Percentiles rank a stretch among this genome's conserved stretches.
These are phyloP conservation scores for Halictus rubicundus DNA, from an alignment of 1,140 invertebrate genomes.

Conservation along the genomic window DNA sequence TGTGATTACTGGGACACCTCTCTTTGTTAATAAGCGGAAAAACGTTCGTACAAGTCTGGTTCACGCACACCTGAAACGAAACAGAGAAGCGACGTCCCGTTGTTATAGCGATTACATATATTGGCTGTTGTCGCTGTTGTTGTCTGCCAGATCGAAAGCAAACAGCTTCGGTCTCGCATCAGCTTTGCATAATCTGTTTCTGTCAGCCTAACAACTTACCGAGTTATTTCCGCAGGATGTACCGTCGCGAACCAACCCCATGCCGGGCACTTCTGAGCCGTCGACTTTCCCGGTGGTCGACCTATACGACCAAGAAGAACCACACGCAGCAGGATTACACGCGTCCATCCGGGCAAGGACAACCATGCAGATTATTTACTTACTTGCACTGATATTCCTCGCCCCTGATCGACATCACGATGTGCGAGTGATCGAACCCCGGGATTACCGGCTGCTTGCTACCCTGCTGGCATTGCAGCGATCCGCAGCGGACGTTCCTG, in stretches of 20 bases:
- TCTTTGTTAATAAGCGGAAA: conserved; percentile 91
- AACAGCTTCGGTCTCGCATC: conserved; percentile 10
- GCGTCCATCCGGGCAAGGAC: background rate
- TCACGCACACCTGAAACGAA: conserved; percentile 88
- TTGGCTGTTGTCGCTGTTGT: too few species aligned
- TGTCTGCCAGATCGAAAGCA: conserved; percentile 22
- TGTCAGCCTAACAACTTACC: conserved; percentile 76
- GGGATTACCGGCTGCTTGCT: conserved; percentile 88
- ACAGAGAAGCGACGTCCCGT: background rate
- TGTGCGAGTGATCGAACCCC: conserved; percentile 90
- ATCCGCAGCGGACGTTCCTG: conserved; percentile 93
- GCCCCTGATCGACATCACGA: conserved; percentile 92
- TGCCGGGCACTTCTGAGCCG: conserved; percentile 84
- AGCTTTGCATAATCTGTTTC: background rate
- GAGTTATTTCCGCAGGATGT: conserved; percentile 95
- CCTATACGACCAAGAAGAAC: conserved; percentile 44
- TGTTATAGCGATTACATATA: too few species aligned
- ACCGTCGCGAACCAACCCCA: conserved; percentile 92
- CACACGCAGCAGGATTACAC: background rate
- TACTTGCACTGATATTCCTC: conserved; percentile 96
- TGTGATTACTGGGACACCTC: conserved; percentile 93
- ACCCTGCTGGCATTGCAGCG: conserved; percentile 94
- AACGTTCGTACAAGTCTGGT: conserved; percentile 93
- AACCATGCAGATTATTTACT: conserved; percentile 74
- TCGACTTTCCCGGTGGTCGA: conserved; percentile 77